These are phyloP conservation scores for Clitarchus hookeri DNA, from an alignment of 2,888 invertebrate species.

Conservation along the genomic window DNA sequence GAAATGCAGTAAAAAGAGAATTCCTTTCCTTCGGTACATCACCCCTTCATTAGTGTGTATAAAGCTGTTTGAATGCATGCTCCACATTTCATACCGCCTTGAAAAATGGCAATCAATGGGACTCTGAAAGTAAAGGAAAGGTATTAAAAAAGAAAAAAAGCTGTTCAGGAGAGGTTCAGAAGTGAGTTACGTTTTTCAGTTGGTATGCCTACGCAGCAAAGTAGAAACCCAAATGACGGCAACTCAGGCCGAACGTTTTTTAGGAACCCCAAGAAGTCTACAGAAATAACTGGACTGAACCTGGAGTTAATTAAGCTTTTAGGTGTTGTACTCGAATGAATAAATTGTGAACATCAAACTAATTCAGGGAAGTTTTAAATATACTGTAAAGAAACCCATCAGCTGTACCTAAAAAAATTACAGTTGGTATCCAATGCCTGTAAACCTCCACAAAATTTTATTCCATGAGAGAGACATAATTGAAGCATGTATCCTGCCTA, in stretches of 20 bases:
- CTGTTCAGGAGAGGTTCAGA: constrained; percentile 38
- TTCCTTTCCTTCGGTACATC: constrained; percentile 43
- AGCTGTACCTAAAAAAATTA: not conserved
- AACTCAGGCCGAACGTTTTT: constrained; percentile 45
- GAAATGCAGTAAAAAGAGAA: not conserved
- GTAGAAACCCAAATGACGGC: constrained; percentile 1
- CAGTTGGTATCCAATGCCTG: not conserved
- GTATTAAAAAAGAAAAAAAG: constrained; percentile 42
- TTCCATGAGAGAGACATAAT: constrained; percentile 15
- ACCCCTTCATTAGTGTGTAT: constrained; percentile 49
- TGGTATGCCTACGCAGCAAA: constrained; percentile 16
- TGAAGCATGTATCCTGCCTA: not conserved
- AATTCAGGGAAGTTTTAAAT: not conserved
- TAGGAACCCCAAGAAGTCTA: constrained; percentile 42
- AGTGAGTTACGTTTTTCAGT: constrained; percentile 20
- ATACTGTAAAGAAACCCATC: not conserved
- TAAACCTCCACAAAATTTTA: constrained; percentile 4
- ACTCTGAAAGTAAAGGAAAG: constrained; percentile 41
- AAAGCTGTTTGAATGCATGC: constrained; percentile 48
- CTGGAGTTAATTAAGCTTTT: not conserved
- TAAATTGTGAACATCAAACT: not conserved
- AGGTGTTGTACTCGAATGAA: not conserved
- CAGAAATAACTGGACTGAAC: constrained; percentile 28
- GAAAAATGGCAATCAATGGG: constrained; percentile 48
- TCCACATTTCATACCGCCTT: constrained; percentile 47